These are phyloP conservation scores for Micrasema minimum DNA, from an alignment of 1,140 invertebrate genomes.

Conservation along the genomic window DNA sequence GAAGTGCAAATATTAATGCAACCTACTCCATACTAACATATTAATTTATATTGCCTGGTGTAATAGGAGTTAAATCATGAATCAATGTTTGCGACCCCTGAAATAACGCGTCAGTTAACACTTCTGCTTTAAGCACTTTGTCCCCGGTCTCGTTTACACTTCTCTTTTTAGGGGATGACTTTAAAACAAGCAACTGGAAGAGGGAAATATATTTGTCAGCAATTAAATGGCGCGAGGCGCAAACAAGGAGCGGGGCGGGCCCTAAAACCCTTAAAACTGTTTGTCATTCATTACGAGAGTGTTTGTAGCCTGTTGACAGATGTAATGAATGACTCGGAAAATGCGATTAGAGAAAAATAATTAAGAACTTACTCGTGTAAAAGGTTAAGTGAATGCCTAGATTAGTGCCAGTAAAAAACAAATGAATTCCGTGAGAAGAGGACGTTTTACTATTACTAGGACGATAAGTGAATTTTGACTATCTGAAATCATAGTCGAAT, in stretches of 20 bases:
- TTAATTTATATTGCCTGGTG: too few species aligned
- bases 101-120: conserved; percentile 17
- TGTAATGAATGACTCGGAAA: conserved; percentile 17
- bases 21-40: too few species aligned
- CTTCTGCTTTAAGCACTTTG: conserved; percentile 26
- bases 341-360: conserved; percentile 16
- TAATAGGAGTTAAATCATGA: too few species aligned
- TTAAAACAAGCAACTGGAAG: conserved; percentile 16
- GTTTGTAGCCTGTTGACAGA: conserved; percentile 10
- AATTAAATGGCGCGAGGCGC: conserved; percentile 48
- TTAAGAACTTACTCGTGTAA: background rate
- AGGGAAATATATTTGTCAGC: conserved; percentile 47
- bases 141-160: conserved; percentile 4
- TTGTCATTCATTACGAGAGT: conserved; percentile 22
- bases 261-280: conserved; percentile 17
- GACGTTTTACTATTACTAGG: too few species aligned
- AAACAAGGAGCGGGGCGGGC: background rate
- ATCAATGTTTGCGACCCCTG: background rate
- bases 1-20: too few species aligned
- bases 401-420: too few species aligned
- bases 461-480: too few species aligned
- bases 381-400: too few species aligned
- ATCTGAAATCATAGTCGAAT: too few species aligned
- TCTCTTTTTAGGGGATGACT: conserved; percentile 30
- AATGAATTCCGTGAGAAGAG: too few species aligned